Evolutionary conservation across 1,140 invertebrate species (phyloP).

Genomic region (Nautilus pompilius): DNA sequence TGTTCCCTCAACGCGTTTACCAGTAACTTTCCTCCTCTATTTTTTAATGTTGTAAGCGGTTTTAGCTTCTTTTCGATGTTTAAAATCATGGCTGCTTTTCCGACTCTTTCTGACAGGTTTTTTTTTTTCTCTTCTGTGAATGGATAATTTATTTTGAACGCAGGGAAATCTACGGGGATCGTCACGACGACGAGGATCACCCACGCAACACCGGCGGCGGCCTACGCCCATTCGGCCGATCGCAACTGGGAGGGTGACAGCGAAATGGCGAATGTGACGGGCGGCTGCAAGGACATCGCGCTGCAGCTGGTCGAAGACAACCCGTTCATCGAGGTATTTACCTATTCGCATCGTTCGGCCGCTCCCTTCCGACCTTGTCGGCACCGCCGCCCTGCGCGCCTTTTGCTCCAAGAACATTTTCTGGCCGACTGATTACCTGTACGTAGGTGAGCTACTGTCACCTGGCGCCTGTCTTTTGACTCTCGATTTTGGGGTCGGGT

Average conservation of each 20-base stretch:
- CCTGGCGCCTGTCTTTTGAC: too few relatives aligned
- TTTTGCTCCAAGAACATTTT: too few relatives aligned
- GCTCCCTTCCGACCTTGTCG: too few relatives aligned
- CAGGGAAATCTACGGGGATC: conserved; percentile 78
- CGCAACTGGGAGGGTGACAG: conserved; percentile 48
- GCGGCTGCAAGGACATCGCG: conserved; percentile 55
- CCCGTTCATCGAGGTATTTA: conserved; percentile 25
- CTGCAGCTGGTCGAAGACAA: conserved; percentile 35
- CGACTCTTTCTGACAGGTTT: not conserved
- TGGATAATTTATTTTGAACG: not conserved
- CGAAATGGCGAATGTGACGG: conserved; percentile 13
- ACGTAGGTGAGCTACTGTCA: too few relatives aligned
- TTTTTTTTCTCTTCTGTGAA: not conserved
- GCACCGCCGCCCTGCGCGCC: too few relatives aligned
- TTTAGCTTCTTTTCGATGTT: too few relatives aligned
- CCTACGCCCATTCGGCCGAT: conserved; percentile 76
- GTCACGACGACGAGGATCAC: conserved; percentile 89
- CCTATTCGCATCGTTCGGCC: too few relatives aligned
- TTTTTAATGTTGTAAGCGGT: not conserved
- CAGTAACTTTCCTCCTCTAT: not conserved
- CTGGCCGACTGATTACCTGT: too few relatives aligned
- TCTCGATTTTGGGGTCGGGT: too few relatives aligned
- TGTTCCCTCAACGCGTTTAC: too few relatives aligned
- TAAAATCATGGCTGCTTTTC: too few relatives aligned
- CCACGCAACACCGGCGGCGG: conserved; percentile 82